Percentiles rank a stretch among this genome's conserved stretches.
Conservation (phyloP, 2,113 vertebrate species). For the Platysteira castanea region DNA sequence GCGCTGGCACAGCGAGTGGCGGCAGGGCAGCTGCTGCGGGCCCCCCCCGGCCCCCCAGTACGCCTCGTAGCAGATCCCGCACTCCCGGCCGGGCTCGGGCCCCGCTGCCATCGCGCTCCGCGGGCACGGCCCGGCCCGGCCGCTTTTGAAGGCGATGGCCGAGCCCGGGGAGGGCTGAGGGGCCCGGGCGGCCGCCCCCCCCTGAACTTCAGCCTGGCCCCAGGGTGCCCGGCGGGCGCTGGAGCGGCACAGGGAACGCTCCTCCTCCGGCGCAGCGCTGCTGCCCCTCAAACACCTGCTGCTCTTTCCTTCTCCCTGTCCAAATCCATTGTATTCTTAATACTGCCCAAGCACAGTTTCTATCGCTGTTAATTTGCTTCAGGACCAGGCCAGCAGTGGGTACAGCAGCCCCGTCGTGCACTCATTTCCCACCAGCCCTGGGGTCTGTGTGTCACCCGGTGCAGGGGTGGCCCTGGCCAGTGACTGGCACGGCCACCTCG, state of each 20-base stretch:
- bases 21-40: constrained; percentile 46
- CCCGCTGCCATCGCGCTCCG: neutral
- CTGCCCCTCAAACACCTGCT: neutral
- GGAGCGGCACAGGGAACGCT: neutral
- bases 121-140: neutral
- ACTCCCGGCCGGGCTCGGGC: neutral
- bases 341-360: accelerated
- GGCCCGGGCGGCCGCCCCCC: neutral
- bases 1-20: constrained; percentile 49
- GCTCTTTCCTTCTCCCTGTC: too few species aligned
- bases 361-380: accelerated
- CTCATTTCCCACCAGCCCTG: neutral
- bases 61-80: constrained; percentile 60
- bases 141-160: neutral
- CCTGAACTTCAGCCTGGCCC: neutral
- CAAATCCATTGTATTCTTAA: accelerated
- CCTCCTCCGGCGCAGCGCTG: neutral
- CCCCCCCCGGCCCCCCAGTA: neutral
- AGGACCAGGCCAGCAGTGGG: neutral
- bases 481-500: accelerated
- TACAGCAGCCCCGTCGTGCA: accelerated
- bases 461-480: neutral
- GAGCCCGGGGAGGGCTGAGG: neutral
- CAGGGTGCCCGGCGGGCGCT: neutral
- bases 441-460: neutral